phyloP scores from a whole-genome alignment of 2,888 invertebrate genomes.

The Lasioglossum malachurum region DNA sequence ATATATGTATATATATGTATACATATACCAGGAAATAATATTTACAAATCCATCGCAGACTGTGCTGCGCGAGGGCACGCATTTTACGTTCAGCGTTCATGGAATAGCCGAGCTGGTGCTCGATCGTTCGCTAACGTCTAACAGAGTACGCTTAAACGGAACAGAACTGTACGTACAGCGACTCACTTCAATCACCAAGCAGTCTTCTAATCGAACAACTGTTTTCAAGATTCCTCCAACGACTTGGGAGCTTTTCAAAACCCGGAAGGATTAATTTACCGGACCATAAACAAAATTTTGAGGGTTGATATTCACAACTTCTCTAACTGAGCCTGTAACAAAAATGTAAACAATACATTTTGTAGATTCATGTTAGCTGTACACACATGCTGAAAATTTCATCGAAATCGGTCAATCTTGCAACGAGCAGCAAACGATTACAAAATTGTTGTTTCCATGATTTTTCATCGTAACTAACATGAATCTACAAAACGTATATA shows the following conservation, averaged over 20 bases:
- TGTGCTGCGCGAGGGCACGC: slow-evolving; percentile 62
- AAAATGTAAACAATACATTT: background rate
- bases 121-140: slow-evolving; percentile 11
- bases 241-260: background rate
- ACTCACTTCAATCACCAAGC: background rate
- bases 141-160: background rate
- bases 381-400: background rate
- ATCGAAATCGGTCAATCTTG: background rate
- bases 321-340: background rate
- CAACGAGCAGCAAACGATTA: background rate
- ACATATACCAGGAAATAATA: slow-evolving; percentile 74
- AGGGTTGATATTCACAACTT: background rate
- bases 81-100: slow-evolving; percentile 41
- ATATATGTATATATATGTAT: slow-evolving; percentile 42
- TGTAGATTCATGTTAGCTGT: background rate
- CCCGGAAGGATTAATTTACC: background rate
- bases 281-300: background rate
- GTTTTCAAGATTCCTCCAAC: background rate
- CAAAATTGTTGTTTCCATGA: background rate
- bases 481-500: background rate
- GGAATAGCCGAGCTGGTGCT: slow-evolving; percentile 28
- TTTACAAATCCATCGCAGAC: slow-evolving; percentile 75
- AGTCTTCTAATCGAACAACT: background rate
- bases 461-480: background rate
- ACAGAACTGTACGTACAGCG: slow-evolving; percentile 8